These are phyloP conservation scores for Arion vulgaris DNA, from an alignment of 1,140 invertebrate genomes.

Conservation along the genomic window DNA sequence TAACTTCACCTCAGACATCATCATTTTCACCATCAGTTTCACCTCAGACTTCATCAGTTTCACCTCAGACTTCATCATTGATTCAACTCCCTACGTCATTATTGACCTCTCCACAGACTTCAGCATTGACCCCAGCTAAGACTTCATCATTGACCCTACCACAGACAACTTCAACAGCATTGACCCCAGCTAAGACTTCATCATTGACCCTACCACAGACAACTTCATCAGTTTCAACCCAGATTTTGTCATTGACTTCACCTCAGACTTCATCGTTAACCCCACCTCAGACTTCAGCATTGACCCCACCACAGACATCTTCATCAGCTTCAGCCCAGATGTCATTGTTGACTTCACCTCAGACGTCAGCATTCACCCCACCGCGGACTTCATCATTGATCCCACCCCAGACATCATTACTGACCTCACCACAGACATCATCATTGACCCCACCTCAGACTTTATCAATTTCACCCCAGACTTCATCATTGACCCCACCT, in stretches of 20 bases:
- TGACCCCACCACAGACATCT: background rate
- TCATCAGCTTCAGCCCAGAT: background rate
- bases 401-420: background rate
- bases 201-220: background rate
- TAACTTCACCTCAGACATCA: background rate
- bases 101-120: background rate
- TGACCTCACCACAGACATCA: background rate
- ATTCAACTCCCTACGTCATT: background rate
- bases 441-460: background rate
- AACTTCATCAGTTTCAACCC: background rate
- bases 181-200: no score
- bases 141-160: background rate
- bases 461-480: background rate
- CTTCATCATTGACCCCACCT: background rate
- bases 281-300: background rate
- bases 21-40: no score
- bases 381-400: background rate
- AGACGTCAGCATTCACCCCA: background rate
- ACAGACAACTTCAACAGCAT: no score
- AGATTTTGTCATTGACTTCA: background rate
- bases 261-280: background rate
- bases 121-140: background rate
- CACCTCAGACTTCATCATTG: background rate
- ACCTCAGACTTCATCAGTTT: background rate
- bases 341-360: background rate